Conservation (phyloP, 2,888 invertebrate genomes). For the Agonopterix arenella region DNA sequence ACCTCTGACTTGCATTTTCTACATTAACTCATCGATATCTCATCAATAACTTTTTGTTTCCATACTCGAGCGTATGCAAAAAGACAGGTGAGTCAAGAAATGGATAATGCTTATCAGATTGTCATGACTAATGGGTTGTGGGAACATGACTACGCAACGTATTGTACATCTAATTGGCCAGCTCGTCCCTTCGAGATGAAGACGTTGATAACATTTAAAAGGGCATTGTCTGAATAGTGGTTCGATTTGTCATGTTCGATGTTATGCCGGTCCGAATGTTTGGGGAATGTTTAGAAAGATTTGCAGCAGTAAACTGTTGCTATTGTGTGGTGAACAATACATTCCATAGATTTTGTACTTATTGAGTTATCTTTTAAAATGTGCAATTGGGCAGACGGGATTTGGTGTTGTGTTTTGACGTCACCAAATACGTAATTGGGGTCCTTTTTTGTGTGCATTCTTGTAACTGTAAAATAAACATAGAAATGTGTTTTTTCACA, state of each 20-base stretch:
- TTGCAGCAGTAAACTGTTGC: neutral
- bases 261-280: neutral
- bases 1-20: slow-evolving; percentile 15
- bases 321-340: neutral
- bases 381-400: neutral
- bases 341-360: neutral
- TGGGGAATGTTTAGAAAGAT: neutral
- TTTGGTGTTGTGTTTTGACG: too few species aligned
- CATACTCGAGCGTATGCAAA: slow-evolving; percentile 38
- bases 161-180: slow-evolving; percentile 46
- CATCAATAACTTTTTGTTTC: slow-evolving; percentile 25
- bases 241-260: slow-evolving; percentile 23
- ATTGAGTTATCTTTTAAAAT: slow-evolving; percentile 6
- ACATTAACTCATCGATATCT: slow-evolving; percentile 26
- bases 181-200: slow-evolving; percentile 36
- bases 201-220: slow-evolving; percentile 29
- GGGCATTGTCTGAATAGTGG: slow-evolving; percentile 21
- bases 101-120: slow-evolving; percentile 38
- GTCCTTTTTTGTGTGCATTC: too few species aligned
- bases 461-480: too few species aligned
- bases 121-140: slow-evolving; percentile 41
- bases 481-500: too few species aligned
- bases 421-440: too few species aligned
- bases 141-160: slow-evolving; percentile 43
- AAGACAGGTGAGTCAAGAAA: slow-evolving; percentile 43